Evolutionary conservation across 1,140 invertebrate species (phyloP), one percentile per base, ranked within the genome.

Genomic region (Neotoxoptera formosana): DNA sequence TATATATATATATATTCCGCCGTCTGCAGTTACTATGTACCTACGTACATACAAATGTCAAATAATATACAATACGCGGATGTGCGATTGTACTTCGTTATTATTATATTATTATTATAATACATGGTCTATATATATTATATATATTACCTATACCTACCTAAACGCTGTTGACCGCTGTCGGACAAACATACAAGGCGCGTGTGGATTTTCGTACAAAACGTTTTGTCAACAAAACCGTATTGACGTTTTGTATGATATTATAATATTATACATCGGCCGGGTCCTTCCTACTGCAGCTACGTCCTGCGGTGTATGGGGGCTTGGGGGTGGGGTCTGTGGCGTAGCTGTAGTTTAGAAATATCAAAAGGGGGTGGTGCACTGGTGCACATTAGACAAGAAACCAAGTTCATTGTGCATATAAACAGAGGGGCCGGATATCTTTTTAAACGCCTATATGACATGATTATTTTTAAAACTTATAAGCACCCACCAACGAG

Each of bases 201-300:
- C 86, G 86, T 48, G 86, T 20, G 14, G 48, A 53, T 91, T 76
- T 91, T 67, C 45, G 60, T 45, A 91, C 90, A 67, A 88, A 91
- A 91, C 60, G 56, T 91, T 91, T 81, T 76, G 60, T 91, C 60
- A 47, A 76, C 90, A 91, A 51, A 88, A 51, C 47, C n/a, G 47
- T 88, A 51, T 88, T 88, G 86, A 47, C 86, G 47, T 88, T 48
- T 88, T 88, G 86, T 88, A 34, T n/a, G n/a, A 47, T 60, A 60
- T 25, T 60, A 60, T 67, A 76, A 76, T 76, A 76, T 76, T 76
- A 76, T n/a, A 76, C 60, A 41, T n/a, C 14, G 6, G 60, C 11
- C 14, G 60, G n/a, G n/a, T n/a, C 21, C 51, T 3, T 76, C 60
- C 60, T n/a, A n/a, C 60, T n/a, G 17, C 60, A 11, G 60, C 60